These are phyloP conservation scores for Ophraella communa DNA, from an alignment of 2,888 invertebrate genomes.

Conservation along the genomic window DNA sequence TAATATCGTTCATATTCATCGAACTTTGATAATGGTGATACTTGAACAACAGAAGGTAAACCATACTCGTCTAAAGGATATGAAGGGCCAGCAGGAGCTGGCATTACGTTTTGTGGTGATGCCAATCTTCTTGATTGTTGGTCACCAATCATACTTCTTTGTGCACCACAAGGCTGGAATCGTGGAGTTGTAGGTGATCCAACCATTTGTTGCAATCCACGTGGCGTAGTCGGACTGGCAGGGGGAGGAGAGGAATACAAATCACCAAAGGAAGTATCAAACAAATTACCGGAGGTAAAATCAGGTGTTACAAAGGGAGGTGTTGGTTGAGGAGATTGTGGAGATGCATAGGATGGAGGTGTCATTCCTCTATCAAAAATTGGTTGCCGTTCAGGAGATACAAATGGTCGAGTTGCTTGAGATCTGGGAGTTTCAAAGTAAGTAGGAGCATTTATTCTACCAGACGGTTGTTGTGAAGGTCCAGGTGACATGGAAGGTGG, in stretches of 20 bases:
- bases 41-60: neutral
- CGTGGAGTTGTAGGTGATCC: no score
- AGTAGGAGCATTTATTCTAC: no score
- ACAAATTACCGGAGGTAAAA: neutral
- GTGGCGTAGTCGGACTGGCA: neutral
- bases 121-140: neutral
- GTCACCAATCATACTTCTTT: neutral
- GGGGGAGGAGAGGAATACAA: neutral
- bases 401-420: no score
- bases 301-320: neutral
- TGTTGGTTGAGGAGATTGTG: neutral
- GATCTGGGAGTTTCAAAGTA: no score
- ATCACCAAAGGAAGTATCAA: neutral
- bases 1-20: no score
- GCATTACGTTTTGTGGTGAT: neutral
- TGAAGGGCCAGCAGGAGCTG: neutral
- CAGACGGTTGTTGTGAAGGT: no score
- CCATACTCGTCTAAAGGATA: neutral
- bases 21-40: neutral
- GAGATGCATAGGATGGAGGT: neutral
- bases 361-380: neutral
- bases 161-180: neutral
- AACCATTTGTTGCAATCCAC: neutral
- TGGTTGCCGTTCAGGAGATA: neutral
- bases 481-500: neutral